Evolutionary conservation across 1,140 invertebrate genomes (phyloP), one percentile per base, ranked within the genome.

Genomic region (Lasioglossum baleicum): DNA sequence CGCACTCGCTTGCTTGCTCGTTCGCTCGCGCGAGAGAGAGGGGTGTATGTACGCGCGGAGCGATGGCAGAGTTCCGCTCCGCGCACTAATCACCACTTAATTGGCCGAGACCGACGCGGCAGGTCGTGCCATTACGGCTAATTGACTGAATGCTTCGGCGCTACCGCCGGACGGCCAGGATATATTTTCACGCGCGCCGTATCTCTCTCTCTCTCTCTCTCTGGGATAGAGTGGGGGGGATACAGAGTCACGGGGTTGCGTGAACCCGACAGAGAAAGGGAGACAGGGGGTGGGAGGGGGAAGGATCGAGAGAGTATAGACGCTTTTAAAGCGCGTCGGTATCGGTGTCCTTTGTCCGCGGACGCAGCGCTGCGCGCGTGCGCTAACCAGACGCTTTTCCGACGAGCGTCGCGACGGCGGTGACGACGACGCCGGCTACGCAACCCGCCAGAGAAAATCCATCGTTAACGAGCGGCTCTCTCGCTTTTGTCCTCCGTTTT

Each of bases 51-150:
- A 35, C 35, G 35, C 42, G 48, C 42, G 40, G 17, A 26, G 58
- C 26, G 79, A 82, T 80, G 83, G 75, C 42, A 72, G 75, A 79
- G 80, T 66, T 68, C 60, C 40, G 58, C 15, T 58, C 58, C 82
- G 80, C 85, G 82, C 88, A 90, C 87, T 85, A 88, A 87, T 87
- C 87, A 91, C 86, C 85, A 85, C 85, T 86, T 88, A 89, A 90
- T 90, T 87, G 87, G 81, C 82, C 86, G 75, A 78, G 78, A 84
- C 87, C 80, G 85, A 87, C 84, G 83, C 85, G 83, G 83, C 88
- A 88, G 83, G 80, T 85, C 85, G 82, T 84, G 89, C 86, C 85
- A 86, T 87, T 87, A 88, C 75, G 71, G 79, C 83, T 88, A 89
- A 88, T 88, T 84, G 87, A 88, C 86, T 70, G 80, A 87, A 84